Evolutionary conservation across 2,797 vertebrate species (phyloP).

Genomic region (Tauraco hartlaubi): DNA sequence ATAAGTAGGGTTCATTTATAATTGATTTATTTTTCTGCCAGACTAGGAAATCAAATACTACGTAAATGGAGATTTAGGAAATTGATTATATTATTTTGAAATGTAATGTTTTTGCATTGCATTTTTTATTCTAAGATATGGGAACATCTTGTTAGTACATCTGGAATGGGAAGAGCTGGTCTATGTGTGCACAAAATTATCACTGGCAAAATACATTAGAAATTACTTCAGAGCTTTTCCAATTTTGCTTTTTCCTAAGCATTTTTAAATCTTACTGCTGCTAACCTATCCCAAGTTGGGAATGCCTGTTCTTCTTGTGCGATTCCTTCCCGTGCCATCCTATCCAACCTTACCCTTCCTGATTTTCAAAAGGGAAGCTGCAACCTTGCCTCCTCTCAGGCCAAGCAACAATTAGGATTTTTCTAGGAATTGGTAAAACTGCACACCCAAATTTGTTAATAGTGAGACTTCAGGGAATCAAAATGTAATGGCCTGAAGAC

Average conservation of each 20-base stretch:
- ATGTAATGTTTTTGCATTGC: background rate
- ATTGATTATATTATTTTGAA: background rate
- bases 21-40: background rate
- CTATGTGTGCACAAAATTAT: background rate
- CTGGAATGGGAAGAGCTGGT: background rate
- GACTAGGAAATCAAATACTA: background rate
- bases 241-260: background rate
- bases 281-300: background rate
- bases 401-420: background rate
- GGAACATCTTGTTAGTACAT: background rate
- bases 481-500: background rate
- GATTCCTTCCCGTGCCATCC: background rate
- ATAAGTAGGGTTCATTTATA: background rate
- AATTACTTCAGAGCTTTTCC: background rate
- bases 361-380: background rate
- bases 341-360: background rate
- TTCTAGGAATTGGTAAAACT: background rate
- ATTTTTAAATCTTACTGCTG: conserved; percentile 33
- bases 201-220: background rate
- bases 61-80: background rate
- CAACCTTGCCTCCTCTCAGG: background rate
- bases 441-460: background rate
- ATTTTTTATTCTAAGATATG: background rate
- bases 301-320: background rate
- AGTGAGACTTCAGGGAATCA: background rate